These are phyloP conservation scores for Notospermus geniculatus DNA, from an alignment of 1,140 invertebrate genomes.

Conservation along the genomic window DNA sequence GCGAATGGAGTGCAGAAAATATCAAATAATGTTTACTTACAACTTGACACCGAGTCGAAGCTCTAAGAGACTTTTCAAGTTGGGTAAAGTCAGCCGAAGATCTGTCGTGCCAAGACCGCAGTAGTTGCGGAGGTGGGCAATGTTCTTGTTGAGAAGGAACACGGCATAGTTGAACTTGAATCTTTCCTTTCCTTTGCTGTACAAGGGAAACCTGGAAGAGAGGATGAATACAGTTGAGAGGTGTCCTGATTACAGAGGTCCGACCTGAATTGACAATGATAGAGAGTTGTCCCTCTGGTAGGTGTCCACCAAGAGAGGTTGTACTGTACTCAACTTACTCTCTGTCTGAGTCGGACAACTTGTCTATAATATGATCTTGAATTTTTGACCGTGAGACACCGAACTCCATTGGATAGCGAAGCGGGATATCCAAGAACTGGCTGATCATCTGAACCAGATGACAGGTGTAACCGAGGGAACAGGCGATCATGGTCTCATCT, in stretches of 20 bases:
- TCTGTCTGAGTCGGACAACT: slow-evolving; percentile 70
- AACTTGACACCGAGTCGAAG: slow-evolving; percentile 48
- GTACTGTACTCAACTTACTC: slow-evolving; percentile 60
- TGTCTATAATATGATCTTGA: slow-evolving; percentile 71
- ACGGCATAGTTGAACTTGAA: slow-evolving; percentile 79
- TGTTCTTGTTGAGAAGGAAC: slow-evolving; percentile 84
- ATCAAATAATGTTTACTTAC: slow-evolving; percentile 40
- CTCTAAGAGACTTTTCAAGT: slow-evolving; percentile 66
- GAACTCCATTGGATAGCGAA: slow-evolving; percentile 74
- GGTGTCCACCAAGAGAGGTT: neutral
- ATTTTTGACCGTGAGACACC: slow-evolving; percentile 75
- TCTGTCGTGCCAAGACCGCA: slow-evolving; percentile 69
- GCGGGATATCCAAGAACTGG: slow-evolving; percentile 74
- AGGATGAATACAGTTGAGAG: slow-evolving; percentile 3
- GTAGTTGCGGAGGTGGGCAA: slow-evolving; percentile 76
- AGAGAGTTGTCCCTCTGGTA: too few species aligned
- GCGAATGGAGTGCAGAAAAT: too few species aligned
- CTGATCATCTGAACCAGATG: slow-evolving; percentile 78
- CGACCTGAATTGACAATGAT: too few species aligned
- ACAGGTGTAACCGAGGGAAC: slow-evolving; percentile 77
- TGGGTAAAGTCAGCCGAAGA: slow-evolving; percentile 71
- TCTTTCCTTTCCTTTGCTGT: slow-evolving; percentile 70
- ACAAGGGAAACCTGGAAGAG: slow-evolving; percentile 72
- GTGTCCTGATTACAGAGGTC: too few species aligned
- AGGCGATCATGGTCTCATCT: slow-evolving; percentile 68